Percentiles rank a stretch among this genome's conserved stretches.
These are phyloP conservation scores for Aphelinus certus DNA, from an alignment of 1,140 invertebrate genomes.

Conservation along the genomic window DNA sequence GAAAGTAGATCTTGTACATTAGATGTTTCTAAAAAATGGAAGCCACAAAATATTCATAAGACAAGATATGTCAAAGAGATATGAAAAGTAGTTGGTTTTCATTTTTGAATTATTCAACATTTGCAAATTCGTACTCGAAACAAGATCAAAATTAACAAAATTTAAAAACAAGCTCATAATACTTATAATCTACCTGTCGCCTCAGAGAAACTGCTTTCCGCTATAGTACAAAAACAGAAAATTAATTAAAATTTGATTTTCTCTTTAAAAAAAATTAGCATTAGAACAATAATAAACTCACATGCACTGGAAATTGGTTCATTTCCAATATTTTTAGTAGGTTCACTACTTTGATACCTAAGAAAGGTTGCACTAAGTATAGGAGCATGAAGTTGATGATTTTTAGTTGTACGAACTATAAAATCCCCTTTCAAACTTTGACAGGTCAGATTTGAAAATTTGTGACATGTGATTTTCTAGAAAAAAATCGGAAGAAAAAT, in stretches of 20 bases:
- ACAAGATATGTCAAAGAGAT: background rate
- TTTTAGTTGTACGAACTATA: background rate
- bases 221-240: background rate
- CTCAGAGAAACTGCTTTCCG: background rate
- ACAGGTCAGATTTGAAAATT: constrained; percentile 1
- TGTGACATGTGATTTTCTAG: constrained; percentile 18
- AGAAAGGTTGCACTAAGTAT: background rate
- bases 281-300: constrained; percentile 5
- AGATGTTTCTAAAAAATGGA: constrained; percentile 2
- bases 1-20: background rate
- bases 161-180: background rate
- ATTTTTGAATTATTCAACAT: background rate
- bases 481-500: background rate
- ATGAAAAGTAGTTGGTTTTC: background rate
- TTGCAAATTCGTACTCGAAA: background rate
- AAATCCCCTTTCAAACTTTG: constrained; percentile 2
- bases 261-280: background rate
- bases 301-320: background rate
- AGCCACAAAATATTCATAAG: background rate
- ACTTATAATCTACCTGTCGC: background rate
- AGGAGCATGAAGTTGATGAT: background rate
- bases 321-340: background rate
- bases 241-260: background rate
- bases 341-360: background rate
- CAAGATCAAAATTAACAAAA: background rate